Evolutionary conservation across 2,113 vertebrate genomes (phyloP), one percentile per base, ranked within the genome.

Genomic region (Accipiter virgatus): DNA sequence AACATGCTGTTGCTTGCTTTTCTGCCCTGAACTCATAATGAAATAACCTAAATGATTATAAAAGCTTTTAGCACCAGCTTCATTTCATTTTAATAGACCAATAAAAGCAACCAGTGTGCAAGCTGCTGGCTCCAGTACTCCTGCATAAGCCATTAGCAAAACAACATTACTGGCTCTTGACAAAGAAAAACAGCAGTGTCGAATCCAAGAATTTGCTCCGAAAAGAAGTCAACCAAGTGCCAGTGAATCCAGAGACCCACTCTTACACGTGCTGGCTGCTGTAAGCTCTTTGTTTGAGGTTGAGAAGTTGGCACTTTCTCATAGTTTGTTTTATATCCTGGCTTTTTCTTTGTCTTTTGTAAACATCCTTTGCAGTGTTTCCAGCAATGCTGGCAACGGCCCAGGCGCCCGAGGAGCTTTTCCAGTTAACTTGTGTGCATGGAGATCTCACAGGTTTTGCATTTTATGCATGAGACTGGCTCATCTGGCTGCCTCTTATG

Each of bases 1-100:
- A 82, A 48, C 36, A 70, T 3, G 6, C 27, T 1, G 1, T 40
- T 95, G 63, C 86, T 95, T 89, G 73, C 88, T 81, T 77, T 91
- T 81, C 58, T 77, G 74, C 77, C 65, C 91, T 90, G 70, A 95
- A 67, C 91, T 82, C 59, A 17, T 73, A 77, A 88, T 81, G 56
- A 81, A 94, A 89, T 87, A 94, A 73, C 81, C 78, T 81, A 85
- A 92, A 83, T 70, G 66, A 95, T 94, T 93, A 90, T 86, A 87
- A 97, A 95, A 95, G 81, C 93, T 96, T 96, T 96, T 91, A 96
- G 36, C 77, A 91, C 86, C 67, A 91, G 77, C 83, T 94, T 94
- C 40, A 70, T 95, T 95, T 96, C 94, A 88, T 91, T 95, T 96
- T 96, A 93, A 93, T 91, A 94, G 91, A 66, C 70, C 73, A 83